Percentiles rank a stretch among this genome's conserved stretches.
phyloP scores from a whole-genome alignment of 1,140 invertebrate species.

The Drosophila sp. region DNA sequence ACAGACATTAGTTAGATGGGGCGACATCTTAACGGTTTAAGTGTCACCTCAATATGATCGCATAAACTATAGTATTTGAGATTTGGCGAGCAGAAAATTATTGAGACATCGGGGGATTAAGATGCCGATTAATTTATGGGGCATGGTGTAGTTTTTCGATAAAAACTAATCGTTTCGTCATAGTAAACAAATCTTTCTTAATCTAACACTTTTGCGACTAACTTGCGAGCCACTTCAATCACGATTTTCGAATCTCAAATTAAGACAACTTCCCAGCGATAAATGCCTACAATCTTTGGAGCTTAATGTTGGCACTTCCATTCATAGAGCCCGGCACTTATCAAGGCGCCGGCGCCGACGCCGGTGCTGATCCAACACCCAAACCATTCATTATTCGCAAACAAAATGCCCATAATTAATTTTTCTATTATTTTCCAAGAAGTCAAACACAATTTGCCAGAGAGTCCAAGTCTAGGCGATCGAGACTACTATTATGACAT shows the following conservation, averaged over 20 bases:
- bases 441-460: constrained; percentile 70
- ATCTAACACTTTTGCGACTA: constrained; percentile 2
- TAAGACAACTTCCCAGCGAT: constrained; percentile 35
- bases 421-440: constrained; percentile 68
- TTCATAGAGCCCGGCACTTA: constrained; percentile 54
- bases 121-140: constrained; percentile 7
- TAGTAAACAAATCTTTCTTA: neutral
- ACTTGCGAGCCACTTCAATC: constrained; percentile 2
- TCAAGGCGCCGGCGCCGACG: constrained; percentile 35
- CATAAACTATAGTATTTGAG: constrained; percentile 41
- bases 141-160: neutral
- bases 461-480: neutral
- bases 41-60: constrained; percentile 39
- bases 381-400: constrained; percentile 67
- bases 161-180: neutral
- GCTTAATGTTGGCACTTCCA: constrained; percentile 70
- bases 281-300: constrained; percentile 57
- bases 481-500: constrained; percentile 64
- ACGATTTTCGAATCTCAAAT: constrained; percentile 47
- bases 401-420: constrained; percentile 75
- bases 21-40: constrained; percentile 48
- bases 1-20: constrained; percentile 47
- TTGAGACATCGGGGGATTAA: constrained; percentile 41
- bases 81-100: constrained; percentile 24
- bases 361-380: constrained; percentile 55